Conservation (phyloP, 2,113 vertebrate species). For the Meriones unguiculatus region DNA sequence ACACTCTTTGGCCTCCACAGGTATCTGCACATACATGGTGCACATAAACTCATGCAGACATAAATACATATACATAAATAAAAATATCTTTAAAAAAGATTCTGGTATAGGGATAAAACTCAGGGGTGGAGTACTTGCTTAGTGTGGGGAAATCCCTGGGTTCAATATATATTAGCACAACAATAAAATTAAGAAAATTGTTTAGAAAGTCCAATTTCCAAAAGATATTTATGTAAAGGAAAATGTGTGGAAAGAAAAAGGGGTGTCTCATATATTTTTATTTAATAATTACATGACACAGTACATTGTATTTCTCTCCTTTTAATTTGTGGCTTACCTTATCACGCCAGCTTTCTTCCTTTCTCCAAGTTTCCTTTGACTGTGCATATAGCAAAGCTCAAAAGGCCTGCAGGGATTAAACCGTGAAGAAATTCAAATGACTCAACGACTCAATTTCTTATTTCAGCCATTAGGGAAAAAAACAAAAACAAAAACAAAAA, state of each 20-base stretch:
- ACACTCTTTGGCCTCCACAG: neutral
- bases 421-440: conserved; percentile 27
- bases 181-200: neutral
- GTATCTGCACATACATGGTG: neutral
- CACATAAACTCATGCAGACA: neutral
- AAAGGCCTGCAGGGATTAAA: conserved; percentile 10
- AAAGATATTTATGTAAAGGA: conserved; percentile 1
- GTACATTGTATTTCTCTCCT: neutral
- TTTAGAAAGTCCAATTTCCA: neutral
- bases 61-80: neutral
- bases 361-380: neutral
- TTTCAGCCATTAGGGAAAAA: conserved; percentile 31
- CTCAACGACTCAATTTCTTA: neutral
- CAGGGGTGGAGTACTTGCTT: neutral
- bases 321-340: conserved; percentile 1
- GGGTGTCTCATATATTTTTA: neutral
- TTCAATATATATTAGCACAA: neutral
- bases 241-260: neutral
- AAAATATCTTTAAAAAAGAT: neutral
- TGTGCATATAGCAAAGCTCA: conserved; percentile 19
- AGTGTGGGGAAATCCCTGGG: neutral
- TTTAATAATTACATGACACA: neutral
- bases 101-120: too few species aligned
- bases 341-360: neutral
- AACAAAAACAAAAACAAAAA: neutral